Percentiles rank a stretch among this genome's conserved stretches.
phyloP scores from a whole-genome alignment of 2,113 vertebrate species.

The Siniperca knerii region DNA sequence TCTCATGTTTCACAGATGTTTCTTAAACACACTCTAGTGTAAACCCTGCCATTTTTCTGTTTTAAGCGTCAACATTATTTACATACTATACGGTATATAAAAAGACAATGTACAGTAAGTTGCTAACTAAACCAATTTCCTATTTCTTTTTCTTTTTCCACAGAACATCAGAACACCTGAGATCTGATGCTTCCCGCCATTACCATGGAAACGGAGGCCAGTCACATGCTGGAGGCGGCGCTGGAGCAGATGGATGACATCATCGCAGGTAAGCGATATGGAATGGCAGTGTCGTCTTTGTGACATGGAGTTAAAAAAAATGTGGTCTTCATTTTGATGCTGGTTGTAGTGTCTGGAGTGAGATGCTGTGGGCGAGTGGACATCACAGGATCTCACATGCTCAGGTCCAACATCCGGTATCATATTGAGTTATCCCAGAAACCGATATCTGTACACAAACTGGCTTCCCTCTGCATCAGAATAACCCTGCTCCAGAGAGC shows the following conservation, averaged over 20 bases:
- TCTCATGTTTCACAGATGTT: not conserved
- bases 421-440: not conserved
- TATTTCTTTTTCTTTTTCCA: not conserved
- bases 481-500: not conserved
- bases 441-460: not conserved
- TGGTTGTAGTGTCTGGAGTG: not conserved
- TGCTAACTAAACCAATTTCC: not conserved
- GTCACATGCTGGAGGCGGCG: constrained; percentile 95
- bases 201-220: constrained; percentile 94
- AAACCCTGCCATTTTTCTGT: too few species aligned
- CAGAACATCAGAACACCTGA: constrained; percentile 35
- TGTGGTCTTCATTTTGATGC: not conserved
- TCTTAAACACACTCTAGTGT: not conserved
- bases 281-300: not conserved
- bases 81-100: not conserved
- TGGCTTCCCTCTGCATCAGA: not conserved
- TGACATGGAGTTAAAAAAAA: not conserved
- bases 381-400: not conserved
- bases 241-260: constrained; percentile 99
- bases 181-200: constrained; percentile 65
- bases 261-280: constrained; percentile 89
- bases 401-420: not conserved
- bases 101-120: not conserved
- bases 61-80: not conserved
- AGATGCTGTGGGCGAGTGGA: not conserved